Evolutionary conservation across 64 coral and sea anemone genomes (phyloP), one percentile per base, ranked within the genome.

Genomic region (Porites australiensis): DNA sequence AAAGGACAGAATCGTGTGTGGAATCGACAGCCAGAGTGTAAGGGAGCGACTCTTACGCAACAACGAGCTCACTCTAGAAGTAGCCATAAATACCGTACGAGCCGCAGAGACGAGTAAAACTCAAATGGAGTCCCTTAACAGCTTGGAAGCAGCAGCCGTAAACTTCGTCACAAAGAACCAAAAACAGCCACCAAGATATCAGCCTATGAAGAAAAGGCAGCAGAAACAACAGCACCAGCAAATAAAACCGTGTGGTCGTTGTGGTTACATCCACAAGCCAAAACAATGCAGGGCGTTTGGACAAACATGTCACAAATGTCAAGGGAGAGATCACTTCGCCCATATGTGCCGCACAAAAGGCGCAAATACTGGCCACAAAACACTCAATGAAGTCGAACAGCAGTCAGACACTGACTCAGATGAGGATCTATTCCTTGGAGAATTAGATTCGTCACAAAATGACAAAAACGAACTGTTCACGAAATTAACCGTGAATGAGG

Each of bases 61-160:
- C 44, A 89, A 79, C 43, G 87, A 93, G 22, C 79, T 96, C 21
- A 87, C 74, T 13, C 74, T 96, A 6, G 87, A 96, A 74, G 77
- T 77, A 67, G 85, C 84, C 37, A 89, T 96, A n/a, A 88, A 65
- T 37, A 81, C 65, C 47, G 68, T 92, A 13, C 50, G 90, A 88
- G 90, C 79, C 51, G 86, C 90, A n/a, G 86, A 96, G 86, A 89
- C 79, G 58, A 96, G 89, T 53, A 96, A 96, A 75, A 82, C 71
- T 11, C 95, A 96, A 70, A 77, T 16, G 2, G 82, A 95, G 55
- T 81, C 51, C 22, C 50, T 95, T 11, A 91, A 87, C 22, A 61
- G 49, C 48, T 52, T 77, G 15, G 74, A 77, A 77, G 74, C 74
- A 52, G 74, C 74, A 77, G 74, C 74, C 53, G 44, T 77, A 48